Evolutionary conservation across 2,113 vertebrate genomes (phyloP).

Genomic region (Piprites chloris): DNA sequence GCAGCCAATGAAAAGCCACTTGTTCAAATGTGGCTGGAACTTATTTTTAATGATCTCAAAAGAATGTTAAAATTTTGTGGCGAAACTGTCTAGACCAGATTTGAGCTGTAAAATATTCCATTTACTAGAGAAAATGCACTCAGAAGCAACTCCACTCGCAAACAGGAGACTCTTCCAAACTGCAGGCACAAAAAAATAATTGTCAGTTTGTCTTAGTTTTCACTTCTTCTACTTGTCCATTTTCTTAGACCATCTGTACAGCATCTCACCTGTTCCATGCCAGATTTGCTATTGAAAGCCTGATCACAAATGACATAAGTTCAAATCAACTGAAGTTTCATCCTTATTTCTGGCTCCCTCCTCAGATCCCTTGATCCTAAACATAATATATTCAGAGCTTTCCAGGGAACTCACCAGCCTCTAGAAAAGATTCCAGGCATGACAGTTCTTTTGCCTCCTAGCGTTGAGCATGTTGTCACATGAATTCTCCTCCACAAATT

Average conservation of each 20-base stretch:
- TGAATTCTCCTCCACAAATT: background rate
- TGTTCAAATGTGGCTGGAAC: slow-evolving; percentile 30
- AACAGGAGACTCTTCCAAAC: background rate
- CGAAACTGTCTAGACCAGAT: slow-evolving; percentile 47
- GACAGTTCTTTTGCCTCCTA: background rate
- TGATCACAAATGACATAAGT: background rate
- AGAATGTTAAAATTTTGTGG: slow-evolving; percentile 53
- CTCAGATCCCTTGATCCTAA: background rate
- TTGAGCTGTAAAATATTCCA: slow-evolving; percentile 39
- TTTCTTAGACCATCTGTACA: background rate
- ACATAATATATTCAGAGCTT: background rate
- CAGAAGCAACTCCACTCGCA: background rate
- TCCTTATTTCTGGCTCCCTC: background rate
- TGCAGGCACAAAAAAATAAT: background rate
- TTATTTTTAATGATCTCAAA: slow-evolving; percentile 38
- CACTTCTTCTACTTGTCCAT: background rate
- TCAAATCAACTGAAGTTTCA: background rate
- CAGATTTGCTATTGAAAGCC: background rate
- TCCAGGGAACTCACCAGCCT: background rate
- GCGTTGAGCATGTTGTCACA: background rate
- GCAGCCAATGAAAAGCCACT: slow-evolving; percentile 40
- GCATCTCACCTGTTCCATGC: background rate
- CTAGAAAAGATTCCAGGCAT: background rate
- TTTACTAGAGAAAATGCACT: slow-evolving; percentile 13
- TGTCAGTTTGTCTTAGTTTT: background rate